A percentile compares a stretch with the other conserved stretches of the same genome.
phyloP scores from a whole-genome alignment of 2,888 invertebrate species.

The Yponomeuta plumbellus region DNA sequence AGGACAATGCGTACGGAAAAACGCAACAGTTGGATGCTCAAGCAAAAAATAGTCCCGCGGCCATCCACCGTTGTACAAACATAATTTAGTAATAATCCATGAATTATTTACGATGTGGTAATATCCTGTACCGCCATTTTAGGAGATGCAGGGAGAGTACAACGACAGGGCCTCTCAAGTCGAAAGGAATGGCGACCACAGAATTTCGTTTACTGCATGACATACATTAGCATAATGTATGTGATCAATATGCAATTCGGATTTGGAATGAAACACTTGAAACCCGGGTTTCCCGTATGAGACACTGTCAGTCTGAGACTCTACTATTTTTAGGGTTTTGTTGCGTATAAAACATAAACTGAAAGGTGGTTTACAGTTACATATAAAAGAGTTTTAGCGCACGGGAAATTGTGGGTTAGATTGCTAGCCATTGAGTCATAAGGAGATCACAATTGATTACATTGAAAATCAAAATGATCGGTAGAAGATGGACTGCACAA shows the following conservation, averaged over 20 bases:
- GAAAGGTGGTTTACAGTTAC: no score
- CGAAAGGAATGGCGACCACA: slow-evolving; percentile 28
- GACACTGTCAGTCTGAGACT: no score
- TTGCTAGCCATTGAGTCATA: no score
- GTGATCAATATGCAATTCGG: neutral
- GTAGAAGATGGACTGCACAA: no score
- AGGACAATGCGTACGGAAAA: slow-evolving; percentile 58
- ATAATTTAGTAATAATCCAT: slow-evolving; percentile 71
- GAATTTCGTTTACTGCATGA: slow-evolving; percentile 35
- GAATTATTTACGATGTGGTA: slow-evolving; percentile 73
- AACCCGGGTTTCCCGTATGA: no score
- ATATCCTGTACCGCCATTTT: slow-evolving; percentile 56
- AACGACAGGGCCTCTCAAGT: slow-evolving; percentile 32
- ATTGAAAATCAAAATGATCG: no score
- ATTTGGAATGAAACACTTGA: no score
- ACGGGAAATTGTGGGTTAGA: no score
- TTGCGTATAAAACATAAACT: no score
- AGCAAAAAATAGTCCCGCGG: slow-evolving; percentile 42
- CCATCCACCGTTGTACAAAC: slow-evolving; percentile 52
- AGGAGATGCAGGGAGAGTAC: slow-evolving; percentile 39
- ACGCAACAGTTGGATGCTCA: slow-evolving; percentile 33
- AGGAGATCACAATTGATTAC: no score
- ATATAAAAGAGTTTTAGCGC: no score
- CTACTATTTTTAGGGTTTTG: no score
- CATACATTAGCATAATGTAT: slow-evolving; percentile 9